These are phyloP conservation scores for Criorhina ranunculi DNA, from an alignment of 2,888 invertebrate genomes.

Conservation along the genomic window DNA sequence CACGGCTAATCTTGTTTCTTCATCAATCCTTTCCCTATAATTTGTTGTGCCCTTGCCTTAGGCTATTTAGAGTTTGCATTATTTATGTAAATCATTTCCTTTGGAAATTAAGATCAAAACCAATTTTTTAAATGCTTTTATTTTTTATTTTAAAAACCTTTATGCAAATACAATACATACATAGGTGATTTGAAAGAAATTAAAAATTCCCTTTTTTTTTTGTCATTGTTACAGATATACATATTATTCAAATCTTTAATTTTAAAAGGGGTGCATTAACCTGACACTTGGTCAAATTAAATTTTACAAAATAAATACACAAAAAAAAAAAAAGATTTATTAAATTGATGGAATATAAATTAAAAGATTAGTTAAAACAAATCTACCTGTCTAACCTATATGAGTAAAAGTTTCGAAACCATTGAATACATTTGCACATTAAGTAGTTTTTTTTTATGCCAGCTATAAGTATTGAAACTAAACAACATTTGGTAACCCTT, in stretches of 20 bases:
- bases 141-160: not conserved
- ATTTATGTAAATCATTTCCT: not conserved
- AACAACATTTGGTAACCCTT: not conserved
- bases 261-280: slow-evolving; percentile 8
- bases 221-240: slow-evolving; percentile 3
- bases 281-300: not conserved
- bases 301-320: not conserved
- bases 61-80: not conserved
- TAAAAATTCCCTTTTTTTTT: not conserved
- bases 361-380: not conserved
- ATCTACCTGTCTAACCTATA: not conserved
- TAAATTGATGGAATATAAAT: slow-evolving; percentile 1
- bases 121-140: not conserved
- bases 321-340: not conserved
- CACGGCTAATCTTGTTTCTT: not conserved
- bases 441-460: too few species aligned
- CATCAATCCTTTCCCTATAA: not conserved
- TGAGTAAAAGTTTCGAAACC: not conserved
- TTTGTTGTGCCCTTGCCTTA: not conserved
- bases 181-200: not conserved
- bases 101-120: not conserved
- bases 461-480: slow-evolving; percentile 1
- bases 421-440: slow-evolving; percentile 5
- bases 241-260: too few species aligned
- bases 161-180: too few species aligned